These are phyloP conservation scores for Micropoecilia bifurca DNA, from an alignment of 2,797 vertebrate genomes.

Conservation along the genomic window DNA sequence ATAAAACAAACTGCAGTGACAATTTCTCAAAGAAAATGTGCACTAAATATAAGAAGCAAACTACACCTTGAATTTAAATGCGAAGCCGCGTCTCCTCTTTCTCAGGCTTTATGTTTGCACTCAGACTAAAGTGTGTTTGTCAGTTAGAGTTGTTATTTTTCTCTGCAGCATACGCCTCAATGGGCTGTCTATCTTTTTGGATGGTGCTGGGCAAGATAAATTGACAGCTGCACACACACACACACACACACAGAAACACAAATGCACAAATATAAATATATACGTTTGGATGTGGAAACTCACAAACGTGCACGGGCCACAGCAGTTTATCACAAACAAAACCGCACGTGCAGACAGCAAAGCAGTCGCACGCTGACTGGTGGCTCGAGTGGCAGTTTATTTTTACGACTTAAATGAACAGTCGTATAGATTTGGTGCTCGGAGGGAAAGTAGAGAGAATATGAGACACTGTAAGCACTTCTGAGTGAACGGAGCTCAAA, in stretches of 20 bases:
- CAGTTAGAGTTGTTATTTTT: constrained; percentile 78
- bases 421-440: constrained; percentile 53
- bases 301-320: constrained; percentile 3
- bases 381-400: constrained; percentile 76
- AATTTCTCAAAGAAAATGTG: constrained; percentile 44
- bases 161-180: constrained; percentile 75
- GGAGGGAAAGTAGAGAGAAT: constrained; percentile 57
- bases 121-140: constrained; percentile 79
- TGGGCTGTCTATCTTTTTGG: constrained; percentile 77
- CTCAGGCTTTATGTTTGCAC: constrained; percentile 56
- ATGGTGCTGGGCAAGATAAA: constrained; percentile 74
- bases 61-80: constrained; percentile 67
- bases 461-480: constrained; percentile 28
- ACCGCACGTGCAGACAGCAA: constrained; percentile 31
- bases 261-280: neutral
- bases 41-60: constrained; percentile 50
- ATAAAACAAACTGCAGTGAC: constrained; percentile 44
- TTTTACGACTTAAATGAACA: constrained; percentile 71
- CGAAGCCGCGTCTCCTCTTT: constrained; percentile 51
- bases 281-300: constrained; percentile 25
- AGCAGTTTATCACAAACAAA: constrained; percentile 13
- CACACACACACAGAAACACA: neutral
- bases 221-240: constrained; percentile 69
- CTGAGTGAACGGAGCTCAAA: constrained; percentile 39
- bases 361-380: constrained; percentile 43